phyloP scores from a whole-genome alignment of 2,113 vertebrate species.

The Halcyon malimbica region DNA sequence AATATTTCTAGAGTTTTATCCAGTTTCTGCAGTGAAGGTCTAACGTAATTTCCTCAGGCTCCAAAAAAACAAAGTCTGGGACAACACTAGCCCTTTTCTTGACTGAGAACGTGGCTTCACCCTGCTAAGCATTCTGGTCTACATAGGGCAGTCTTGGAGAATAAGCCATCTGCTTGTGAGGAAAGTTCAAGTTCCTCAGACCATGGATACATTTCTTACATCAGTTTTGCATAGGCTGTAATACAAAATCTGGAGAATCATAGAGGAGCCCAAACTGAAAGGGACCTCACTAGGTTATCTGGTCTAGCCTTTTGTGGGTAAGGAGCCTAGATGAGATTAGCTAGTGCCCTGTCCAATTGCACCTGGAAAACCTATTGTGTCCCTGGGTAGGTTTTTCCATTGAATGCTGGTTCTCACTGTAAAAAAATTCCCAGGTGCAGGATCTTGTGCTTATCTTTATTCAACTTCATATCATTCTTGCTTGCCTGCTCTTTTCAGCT shows the following conservation, averaged over 20 bases:
- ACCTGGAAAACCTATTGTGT: not conserved
- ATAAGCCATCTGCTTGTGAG: not conserved
- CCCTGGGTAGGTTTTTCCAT: not conserved
- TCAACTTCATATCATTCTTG: not conserved
- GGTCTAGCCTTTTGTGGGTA: not conserved
- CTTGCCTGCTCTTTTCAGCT: not conserved
- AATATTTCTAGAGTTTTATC: not conserved
- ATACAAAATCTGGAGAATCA: not conserved
- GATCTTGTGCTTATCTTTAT: fast-evolving
- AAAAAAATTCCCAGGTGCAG: not conserved
- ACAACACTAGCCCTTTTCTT: not conserved
- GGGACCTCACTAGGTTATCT: not conserved
- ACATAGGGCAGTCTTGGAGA: not conserved
- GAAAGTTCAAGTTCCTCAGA: not conserved
- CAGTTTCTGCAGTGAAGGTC: not conserved
- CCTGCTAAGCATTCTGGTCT: not conserved
- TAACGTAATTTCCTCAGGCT: not conserved
- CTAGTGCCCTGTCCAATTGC: not conserved
- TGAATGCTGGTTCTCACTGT: not conserved
- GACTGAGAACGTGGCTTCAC: not conserved
- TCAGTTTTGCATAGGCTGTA: not conserved
- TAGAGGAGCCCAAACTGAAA: not conserved
- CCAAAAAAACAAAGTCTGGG: not conserved
- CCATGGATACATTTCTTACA: not conserved
- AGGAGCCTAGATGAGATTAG: not conserved